Evolutionary conservation across 2,113 vertebrate species (phyloP), one percentile per base, ranked within the genome.

Genomic region (Mus pahari): DNA sequence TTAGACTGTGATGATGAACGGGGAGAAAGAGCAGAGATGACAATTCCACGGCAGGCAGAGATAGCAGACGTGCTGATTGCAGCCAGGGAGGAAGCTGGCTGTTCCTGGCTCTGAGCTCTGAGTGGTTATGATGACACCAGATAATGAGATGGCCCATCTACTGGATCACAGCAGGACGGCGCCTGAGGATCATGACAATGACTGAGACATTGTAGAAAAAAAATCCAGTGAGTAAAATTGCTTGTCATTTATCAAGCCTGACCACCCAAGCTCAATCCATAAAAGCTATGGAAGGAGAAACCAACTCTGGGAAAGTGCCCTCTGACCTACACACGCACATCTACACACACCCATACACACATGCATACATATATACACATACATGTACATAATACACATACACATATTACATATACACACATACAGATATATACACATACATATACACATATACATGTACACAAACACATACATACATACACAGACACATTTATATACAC

Each of bases 91-190:
- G 45, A 91, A 62, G 11, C 0, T 3, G 66, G 64, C 70, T 20
- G 8, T 36, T 17, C 5, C 64, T 90, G 28, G 13, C 78, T 81
- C 88, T 79, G 68, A 68, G n/a, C 81, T 83, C 90, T 9, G 1
- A 73, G 68, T 84, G 73, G 89, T 53, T 36, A 17, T 16, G 58
- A 48, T 73, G 71, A 74, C 36, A 39, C 31, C 62, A 89, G 87
- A 68, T 55, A 90, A 88, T 92, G 64, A 91, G 92, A 88, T 7
- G 62, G 87, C 48, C 39, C n/a, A 60, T 70, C 45, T 28, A 50
- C 74, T 91, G 60, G 39, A 62, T 68, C 39, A 86, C 17, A 62
- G 50, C 26, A 17, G 71, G 3, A 39, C 12, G 58, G 28, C 53
- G 64, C 55, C 92, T 42, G 48, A 62, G 53, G 42, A 48, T 93